These are phyloP conservation scores for Camponotus fellah DNA, from an alignment of 2,888 invertebrate species.

Conservation along the genomic window DNA sequence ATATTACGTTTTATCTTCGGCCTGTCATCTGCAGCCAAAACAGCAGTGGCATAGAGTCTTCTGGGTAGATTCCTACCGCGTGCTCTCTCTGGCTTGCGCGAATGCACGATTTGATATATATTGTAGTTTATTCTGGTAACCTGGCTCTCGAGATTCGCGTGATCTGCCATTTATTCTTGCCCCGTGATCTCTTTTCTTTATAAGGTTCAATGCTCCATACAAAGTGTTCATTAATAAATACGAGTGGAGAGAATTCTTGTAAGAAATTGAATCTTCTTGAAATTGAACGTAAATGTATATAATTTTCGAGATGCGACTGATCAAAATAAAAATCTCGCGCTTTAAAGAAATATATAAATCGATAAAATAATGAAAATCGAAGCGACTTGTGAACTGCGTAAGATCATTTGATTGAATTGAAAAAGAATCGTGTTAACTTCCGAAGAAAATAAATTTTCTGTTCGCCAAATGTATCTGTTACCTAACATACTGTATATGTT, in stretches of 20 bases:
- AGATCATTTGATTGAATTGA: neutral
- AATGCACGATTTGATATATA: neutral
- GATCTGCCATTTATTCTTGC: constrained; percentile 6
- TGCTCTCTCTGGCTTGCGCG: neutral
- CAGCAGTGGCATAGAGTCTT: neutral
- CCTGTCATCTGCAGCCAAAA: neutral
- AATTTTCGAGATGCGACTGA: neutral
- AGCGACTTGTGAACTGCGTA: constrained; percentile 38
- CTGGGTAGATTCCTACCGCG: neutral
- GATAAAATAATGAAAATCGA: constrained; percentile 44
- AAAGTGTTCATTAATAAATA: neutral
- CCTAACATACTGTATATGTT: neutral
- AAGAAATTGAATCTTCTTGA: neutral
- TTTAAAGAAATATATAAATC: neutral
- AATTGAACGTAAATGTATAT: neutral
- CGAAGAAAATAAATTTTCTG: neutral
- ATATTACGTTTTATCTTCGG: neutral
- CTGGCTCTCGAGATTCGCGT: constrained; percentile 2
- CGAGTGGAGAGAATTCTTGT: neutral
- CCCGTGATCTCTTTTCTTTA: neutral
- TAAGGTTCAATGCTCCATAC: neutral
- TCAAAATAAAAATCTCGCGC: neutral
- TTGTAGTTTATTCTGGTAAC: constrained; percentile 24
- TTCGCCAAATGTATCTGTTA: neutral
- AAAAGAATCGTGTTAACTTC: neutral